These are phyloP conservation scores for Tigriopus japonicus DNA, from an alignment of 1,140 invertebrate genomes.

Conservation along the genomic window DNA sequence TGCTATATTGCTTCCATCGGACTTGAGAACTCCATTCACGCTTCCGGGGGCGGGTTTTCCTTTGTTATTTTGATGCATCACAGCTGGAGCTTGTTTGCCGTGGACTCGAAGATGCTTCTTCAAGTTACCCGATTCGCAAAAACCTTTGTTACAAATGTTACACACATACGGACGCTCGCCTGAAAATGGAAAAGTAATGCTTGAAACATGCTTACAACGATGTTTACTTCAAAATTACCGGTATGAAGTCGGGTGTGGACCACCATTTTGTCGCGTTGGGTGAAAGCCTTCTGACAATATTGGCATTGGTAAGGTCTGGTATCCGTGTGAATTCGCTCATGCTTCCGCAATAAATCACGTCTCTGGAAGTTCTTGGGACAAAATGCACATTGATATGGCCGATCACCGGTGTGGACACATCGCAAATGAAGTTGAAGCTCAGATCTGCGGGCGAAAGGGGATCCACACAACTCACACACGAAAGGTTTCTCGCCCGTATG, in stretches of 20 bases:
- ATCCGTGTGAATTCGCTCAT: constrained; percentile 32
- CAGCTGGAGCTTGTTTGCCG: constrained; percentile 8
- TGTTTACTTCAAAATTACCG: constrained; percentile 11
- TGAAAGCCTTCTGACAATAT: constrained; percentile 35
- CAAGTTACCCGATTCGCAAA: constrained; percentile 18
- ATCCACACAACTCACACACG: constrained; percentile 66
- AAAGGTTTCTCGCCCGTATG: constrained; percentile 67
- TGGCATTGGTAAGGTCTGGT: constrained; percentile 35
- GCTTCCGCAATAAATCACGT: constrained; percentile 10
- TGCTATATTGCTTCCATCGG: too few relatives aligned
- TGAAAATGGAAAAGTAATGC: background rate
- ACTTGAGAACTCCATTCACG: too few relatives aligned
- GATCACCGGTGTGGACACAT: constrained; percentile 44
- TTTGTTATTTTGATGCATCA: constrained; percentile 13
- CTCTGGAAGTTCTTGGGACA: constrained; percentile 49
- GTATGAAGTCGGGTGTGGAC: constrained; percentile 21
- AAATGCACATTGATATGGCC: constrained; percentile 58
- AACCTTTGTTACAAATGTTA: constrained; percentile 17
- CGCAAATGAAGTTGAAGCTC: constrained; percentile 11
- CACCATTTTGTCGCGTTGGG: constrained; percentile 21
- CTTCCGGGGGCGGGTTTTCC: background rate
- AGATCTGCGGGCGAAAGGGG: constrained; percentile 1
- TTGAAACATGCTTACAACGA: background rate
- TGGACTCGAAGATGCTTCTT: constrained; percentile 18
- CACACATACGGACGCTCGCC: constrained; percentile 18